Evolutionary conservation across 2,113 vertebrate species (phyloP), one percentile per base, ranked within the genome.

Genomic region (Miniopterus natalensis): DNA sequence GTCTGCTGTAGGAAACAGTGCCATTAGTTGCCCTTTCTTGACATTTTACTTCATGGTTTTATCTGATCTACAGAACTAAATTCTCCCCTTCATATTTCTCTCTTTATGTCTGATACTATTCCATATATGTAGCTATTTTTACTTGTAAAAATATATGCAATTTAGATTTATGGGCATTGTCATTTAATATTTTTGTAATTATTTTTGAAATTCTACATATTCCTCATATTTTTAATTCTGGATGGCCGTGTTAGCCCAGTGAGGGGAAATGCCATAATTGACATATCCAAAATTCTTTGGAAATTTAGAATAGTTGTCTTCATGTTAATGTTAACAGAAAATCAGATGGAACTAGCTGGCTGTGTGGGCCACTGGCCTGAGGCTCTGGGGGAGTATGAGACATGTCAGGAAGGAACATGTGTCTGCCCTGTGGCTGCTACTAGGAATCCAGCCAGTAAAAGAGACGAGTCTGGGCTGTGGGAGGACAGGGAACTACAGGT

Each of bases 1-100:
- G 42, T 80, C 49, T 86, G 15, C 25, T 88, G 0, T 61, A 25
- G 45, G 29, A 80, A 73, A 59, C 40, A 89, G 47, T 25, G 51
- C 9, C 2, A 40, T 70, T 59, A 92, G 57, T 59, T 87, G n/a
- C 29, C 75, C 68, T 21, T 77, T 77, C 78, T 85, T 84, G 55
- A 81, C 55, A 80, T 78, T 81, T 95, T 68, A 66, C 36, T 93
- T 84, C 36, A 42, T 59, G 65, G 40, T 66, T 87, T 96, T 96
- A 96, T 77, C 59, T 95, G 88, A 84, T 23, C 20, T 65, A 74
- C 29, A 95, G n/a, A 92, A 83, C 59, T 80, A 94, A 79, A 80
- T 70, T 95, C 27, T 84, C 45, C 90, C 74, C 23, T 53, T 36
- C 42, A 85, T 85, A 49, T 95, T 88, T 49, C 81, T 79, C 5